Conservation (phyloP, 2,888 invertebrate genomes). For the Diarsia dahlii region DNA sequence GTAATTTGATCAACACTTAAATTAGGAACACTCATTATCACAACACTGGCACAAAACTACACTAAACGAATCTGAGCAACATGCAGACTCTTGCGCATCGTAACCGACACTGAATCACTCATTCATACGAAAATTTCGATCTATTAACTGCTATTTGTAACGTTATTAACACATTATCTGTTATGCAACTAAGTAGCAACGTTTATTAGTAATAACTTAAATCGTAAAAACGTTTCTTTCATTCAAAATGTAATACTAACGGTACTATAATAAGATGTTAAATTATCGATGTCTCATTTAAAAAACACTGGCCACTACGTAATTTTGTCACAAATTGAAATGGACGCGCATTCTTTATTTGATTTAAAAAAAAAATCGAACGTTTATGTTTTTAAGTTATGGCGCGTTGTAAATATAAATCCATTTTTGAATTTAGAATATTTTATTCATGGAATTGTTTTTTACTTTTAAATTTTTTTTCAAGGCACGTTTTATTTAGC, state of each 20-base stretch:
- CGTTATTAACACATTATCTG: conserved; percentile 78
- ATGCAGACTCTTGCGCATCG: conserved; percentile 77
- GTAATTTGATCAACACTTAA: conserved; percentile 86
- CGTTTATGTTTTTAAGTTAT: conserved; percentile 37
- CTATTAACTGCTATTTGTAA: conserved; percentile 79
- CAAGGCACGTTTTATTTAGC: neutral
- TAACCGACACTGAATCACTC: conserved; percentile 83
- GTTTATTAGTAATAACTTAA: conserved; percentile 68
- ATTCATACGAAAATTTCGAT: conserved; percentile 81
- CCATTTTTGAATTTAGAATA: conserved; percentile 46
- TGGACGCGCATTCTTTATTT: conserved; percentile 52
- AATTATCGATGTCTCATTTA: conserved; percentile 66
- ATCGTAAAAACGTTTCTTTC: conserved; percentile 55
- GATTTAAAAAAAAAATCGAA: conserved; percentile 56
- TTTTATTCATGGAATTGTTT: conserved; percentile 30
- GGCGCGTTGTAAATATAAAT: conserved; percentile 41
- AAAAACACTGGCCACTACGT: conserved; percentile 63
- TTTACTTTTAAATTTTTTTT: conserved; percentile 18
- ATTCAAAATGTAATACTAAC: conserved; percentile 48
- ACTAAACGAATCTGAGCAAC: conserved; percentile 69
- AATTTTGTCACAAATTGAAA: conserved; percentile 57
- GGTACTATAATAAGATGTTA: conserved; percentile 66
- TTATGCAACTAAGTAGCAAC: conserved; percentile 65
- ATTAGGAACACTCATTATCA: conserved; percentile 88
- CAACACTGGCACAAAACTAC: conserved; percentile 70